Evolutionary conservation across 2,888 invertebrate genomes (phyloP).

Genomic region (Sicus ferrugineus): DNA sequence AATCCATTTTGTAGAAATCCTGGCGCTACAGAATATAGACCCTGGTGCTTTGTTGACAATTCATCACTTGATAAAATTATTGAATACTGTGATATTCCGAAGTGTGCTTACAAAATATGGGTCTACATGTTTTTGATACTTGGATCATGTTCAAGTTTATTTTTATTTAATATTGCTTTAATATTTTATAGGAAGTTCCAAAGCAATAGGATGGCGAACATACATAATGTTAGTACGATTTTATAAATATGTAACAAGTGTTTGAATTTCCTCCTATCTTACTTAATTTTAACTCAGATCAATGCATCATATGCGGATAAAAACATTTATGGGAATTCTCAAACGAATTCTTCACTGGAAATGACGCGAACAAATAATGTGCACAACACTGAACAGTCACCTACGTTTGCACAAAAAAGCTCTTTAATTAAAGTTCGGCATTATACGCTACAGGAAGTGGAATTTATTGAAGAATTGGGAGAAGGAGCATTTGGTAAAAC

Average conservation of each 20-base stretch:
- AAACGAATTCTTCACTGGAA: slow-evolving; percentile 81
- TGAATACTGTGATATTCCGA: slow-evolving; percentile 86
- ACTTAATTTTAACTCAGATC: slow-evolving; percentile 61
- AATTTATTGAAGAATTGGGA: slow-evolving; percentile 89
- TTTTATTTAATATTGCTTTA: slow-evolving; percentile 50
- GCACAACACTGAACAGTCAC: slow-evolving; percentile 60
- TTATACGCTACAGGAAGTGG: slow-evolving; percentile 83
- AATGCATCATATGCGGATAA: slow-evolving; percentile 77
- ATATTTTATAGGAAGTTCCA: slow-evolving; percentile 60
- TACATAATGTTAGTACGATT: slow-evolving; percentile 68
- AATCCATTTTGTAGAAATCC: slow-evolving; percentile 79
- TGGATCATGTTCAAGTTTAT: slow-evolving; percentile 66
- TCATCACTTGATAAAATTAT: slow-evolving; percentile 72
- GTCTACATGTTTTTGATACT: slow-evolving; percentile 78
- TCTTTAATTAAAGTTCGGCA: slow-evolving; percentile 76
- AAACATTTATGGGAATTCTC: slow-evolving; percentile 83
- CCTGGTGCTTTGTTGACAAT: slow-evolving; percentile 88
- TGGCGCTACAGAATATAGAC: slow-evolving; percentile 78
- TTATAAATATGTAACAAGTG: not conserved
- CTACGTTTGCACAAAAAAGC: slow-evolving; percentile 60
- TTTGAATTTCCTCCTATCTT: not conserved
- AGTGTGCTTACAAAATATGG: slow-evolving; percentile 87
- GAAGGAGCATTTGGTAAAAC: slow-evolving; percentile 90
- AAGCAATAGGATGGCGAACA: slow-evolving; percentile 70
- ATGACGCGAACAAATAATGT: slow-evolving; percentile 75